Evolutionary conservation across 1,140 invertebrate species (phyloP), one percentile per base, ranked within the genome.

Genomic region (Neotoxoptera formosana): DNA sequence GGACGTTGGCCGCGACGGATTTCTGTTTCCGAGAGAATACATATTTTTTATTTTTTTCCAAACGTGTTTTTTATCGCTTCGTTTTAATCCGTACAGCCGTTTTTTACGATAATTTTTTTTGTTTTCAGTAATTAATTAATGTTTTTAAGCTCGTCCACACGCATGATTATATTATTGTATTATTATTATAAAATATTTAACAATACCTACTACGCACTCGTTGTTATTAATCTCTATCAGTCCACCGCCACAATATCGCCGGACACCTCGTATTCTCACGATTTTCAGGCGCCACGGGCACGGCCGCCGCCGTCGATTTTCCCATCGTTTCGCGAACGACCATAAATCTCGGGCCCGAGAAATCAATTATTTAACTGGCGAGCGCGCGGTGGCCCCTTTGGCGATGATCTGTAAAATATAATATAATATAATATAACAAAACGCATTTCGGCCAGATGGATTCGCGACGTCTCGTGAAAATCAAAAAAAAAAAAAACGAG

Each of bases 311-410:
- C 47, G 48, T 76, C 7, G 88, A 90, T 90, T 51, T 90, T 90
- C 88, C 34, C 88, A 90, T 56, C 45, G 88, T 90, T 90, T 90
- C 14, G 51, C 88, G 51, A 47, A 56, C 20, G 36, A 34, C 88
- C 88, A 90, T 90, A 90, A 90, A 90, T 56, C 30, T 56, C 88
- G 34, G 34, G 36, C 30, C n/a, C 11, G 8, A 34, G 88, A 90
- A 90, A 90, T 90, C 48, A 90, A 90, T 90, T 90, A 90, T 90
- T 90, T 90, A 48, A 76, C 34, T 36, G 34, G 30, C 34, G 34
- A 34, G 6, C 11, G 30, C 30, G 30, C 30, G 30, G n/a, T 17
- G 34, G 20, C 6, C 76, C 76, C 76, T 34, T 81, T 36, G 76
- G 76, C 76, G n/a, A 81, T 36, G 76, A 36, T 81, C 76, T 36